These are phyloP conservation scores for Melanchra persicariae DNA, from an alignment of 2,888 invertebrate species.

Conservation along the genomic window DNA sequence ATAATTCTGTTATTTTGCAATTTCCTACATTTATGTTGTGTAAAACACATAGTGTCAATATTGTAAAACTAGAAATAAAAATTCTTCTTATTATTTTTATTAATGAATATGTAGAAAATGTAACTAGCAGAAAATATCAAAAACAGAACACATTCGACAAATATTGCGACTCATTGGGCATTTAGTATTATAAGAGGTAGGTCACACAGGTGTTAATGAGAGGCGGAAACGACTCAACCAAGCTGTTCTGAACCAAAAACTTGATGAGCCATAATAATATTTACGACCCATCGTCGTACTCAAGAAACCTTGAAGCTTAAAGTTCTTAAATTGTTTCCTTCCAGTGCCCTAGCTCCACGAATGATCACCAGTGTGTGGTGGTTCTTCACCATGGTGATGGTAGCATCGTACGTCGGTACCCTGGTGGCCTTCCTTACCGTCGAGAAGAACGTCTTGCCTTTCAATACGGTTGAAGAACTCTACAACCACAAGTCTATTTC, in stretches of 20 bases:
- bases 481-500: conserved; percentile 94
- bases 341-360: conserved; percentile 96
- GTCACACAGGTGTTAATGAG: neutral
- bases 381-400: conserved; percentile 97
- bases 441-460: conserved; percentile 93
- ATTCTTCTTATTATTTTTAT: too few relatives aligned
- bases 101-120: too few relatives aligned
- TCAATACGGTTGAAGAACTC: conserved; percentile 95
- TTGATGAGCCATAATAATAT: neutral
- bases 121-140: neutral
- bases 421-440: conserved; percentile 97
- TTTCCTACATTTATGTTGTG: too few relatives aligned
- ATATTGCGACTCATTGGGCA: neutral
- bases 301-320: neutral
- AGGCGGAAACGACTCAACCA: neutral
- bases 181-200: neutral
- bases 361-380: conserved; percentile 97
- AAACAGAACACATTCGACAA: neutral
- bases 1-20: too few relatives aligned
- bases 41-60: too few relatives aligned
- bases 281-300: neutral
- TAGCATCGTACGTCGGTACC: conserved; percentile 97
- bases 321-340: conserved; percentile 65
- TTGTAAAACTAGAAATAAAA: too few relatives aligned
- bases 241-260: neutral